Conservation (phyloP, 2,888 invertebrate species). For the Eristalis pertinax region DNA sequence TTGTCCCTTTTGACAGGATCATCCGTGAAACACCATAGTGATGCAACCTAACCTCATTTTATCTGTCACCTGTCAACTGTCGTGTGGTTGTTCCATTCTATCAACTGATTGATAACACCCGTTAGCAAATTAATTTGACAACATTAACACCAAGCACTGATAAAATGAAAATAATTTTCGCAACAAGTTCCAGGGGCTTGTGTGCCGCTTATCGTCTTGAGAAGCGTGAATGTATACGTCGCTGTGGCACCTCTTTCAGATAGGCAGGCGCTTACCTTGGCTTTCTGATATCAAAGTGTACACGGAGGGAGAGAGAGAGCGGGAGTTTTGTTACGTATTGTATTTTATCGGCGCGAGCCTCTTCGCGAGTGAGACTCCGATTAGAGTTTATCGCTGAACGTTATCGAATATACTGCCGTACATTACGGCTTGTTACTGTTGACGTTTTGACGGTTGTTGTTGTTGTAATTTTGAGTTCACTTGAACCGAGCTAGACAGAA, state of each 20-base stretch:
- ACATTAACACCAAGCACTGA: conserved; percentile 4
- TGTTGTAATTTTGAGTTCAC: neutral
- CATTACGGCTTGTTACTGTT: neutral
- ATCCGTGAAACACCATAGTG: too few species aligned
- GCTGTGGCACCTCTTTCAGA: neutral
- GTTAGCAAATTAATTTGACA: neutral
- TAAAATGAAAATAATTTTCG: conserved; percentile 19
- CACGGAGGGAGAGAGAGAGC: neutral
- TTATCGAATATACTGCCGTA: conserved; percentile 45
- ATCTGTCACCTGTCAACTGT: neutral
- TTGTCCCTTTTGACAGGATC: too few species aligned
- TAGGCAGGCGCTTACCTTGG: conserved; percentile 35
- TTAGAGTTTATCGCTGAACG: conserved; percentile 68
- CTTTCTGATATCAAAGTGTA: conserved; percentile 42
- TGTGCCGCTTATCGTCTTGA: conserved; percentile 29
- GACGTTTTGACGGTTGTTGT: neutral
- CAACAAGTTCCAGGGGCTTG: neutral
- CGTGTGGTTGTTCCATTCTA: neutral
- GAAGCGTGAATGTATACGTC: neutral
- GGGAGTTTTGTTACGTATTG: conserved; percentile 48
- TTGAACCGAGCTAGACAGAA: neutral
- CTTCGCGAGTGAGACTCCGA: conserved; percentile 55
- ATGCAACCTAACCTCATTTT: too few species aligned
- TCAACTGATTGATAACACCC: neutral
- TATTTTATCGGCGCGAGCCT: conserved; percentile 62